Evolutionary conservation across 1,140 invertebrate species (phyloP), one percentile per base, ranked within the genome.

Genomic region (Drosophila mojavensis): DNA sequence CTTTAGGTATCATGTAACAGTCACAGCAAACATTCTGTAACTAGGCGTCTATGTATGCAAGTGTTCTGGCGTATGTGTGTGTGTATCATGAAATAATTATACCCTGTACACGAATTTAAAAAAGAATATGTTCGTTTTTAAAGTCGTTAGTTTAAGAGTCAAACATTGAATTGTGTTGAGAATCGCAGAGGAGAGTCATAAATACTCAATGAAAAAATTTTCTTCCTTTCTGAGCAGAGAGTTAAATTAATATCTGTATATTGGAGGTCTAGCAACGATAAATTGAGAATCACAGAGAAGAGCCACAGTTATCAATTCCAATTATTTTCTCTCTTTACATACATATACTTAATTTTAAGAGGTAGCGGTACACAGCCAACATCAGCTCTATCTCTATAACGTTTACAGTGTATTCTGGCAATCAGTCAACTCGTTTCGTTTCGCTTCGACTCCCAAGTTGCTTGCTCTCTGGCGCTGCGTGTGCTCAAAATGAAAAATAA

Each of bases 401-500:
- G 7, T 3, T 13, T 15, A 55, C 39, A 55, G 63, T 13, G 63
- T 56, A 65, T 36, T 24, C 2, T 0, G 6, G 3, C 4, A 47
- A 41, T 48, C 63, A 5, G 4, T 17, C 28, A 10, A 17, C 15
- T 15, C 24, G 26, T 54, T 17, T 17, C 3, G 3, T 48, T 24
- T 5, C 47, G 10, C 11, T 55, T 17, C 53, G 15, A 10, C 53
- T 20, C 75, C 51, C 67, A 61, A 62, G 51, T 62, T 68, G 24
- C 20, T 20, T n/a, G n/a, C 41, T 45, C 54, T n/a, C 48, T 30
- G 43, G 48, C 24, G 17, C 48, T 70, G 60, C 63, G 67, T 77
- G 73, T 67, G 74, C 36, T 81, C 58, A 72, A 80, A 88, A 88
- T 88, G 83, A 88, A 88, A 88, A 88, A 88, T 88, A 88, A 88